Evolutionary conservation across 1,140 invertebrate genomes (phyloP).

Genomic region (Papilio glaucus): DNA sequence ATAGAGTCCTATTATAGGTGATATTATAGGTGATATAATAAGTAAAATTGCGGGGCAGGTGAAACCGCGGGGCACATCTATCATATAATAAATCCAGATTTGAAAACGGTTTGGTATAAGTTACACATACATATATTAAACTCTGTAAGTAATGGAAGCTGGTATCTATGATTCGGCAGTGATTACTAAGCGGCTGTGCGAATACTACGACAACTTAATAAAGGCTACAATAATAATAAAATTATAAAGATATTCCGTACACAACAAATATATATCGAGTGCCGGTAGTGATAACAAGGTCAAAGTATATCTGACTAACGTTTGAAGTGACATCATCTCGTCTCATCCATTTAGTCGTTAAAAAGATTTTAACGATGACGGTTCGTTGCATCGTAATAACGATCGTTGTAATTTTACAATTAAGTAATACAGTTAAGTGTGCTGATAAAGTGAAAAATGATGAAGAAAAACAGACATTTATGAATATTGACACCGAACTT

Average conservation of each 20-base stretch:
- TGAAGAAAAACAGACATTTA: slow-evolving; percentile 21
- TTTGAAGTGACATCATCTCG: slow-evolving; percentile 27
- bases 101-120: background rate
- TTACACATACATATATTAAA: background rate
- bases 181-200: background rate
- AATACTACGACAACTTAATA: background rate
- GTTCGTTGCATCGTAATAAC: slow-evolving; percentile 36
- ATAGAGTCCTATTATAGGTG: too few relatives aligned
- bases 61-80: too few relatives aligned
- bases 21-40: too few relatives aligned
- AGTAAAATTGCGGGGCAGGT: too few relatives aligned
- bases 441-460: slow-evolving; percentile 28
- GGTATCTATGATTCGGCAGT: too few relatives aligned
- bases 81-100: background rate
- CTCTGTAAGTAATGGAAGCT: background rate
- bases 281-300: slow-evolving; percentile 48
- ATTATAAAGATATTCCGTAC: background rate
- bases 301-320: slow-evolving; percentile 47
- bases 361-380: slow-evolving; percentile 43
- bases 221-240: slow-evolving; percentile 1
- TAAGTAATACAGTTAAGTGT: slow-evolving; percentile 19
- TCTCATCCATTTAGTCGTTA: slow-evolving; percentile 42
- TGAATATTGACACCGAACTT: background rate
- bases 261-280: background rate
- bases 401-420: slow-evolving; percentile 13